Evolutionary conservation across 2,797 vertebrate species (phyloP).

Genomic region (Podargus strigoides): DNA sequence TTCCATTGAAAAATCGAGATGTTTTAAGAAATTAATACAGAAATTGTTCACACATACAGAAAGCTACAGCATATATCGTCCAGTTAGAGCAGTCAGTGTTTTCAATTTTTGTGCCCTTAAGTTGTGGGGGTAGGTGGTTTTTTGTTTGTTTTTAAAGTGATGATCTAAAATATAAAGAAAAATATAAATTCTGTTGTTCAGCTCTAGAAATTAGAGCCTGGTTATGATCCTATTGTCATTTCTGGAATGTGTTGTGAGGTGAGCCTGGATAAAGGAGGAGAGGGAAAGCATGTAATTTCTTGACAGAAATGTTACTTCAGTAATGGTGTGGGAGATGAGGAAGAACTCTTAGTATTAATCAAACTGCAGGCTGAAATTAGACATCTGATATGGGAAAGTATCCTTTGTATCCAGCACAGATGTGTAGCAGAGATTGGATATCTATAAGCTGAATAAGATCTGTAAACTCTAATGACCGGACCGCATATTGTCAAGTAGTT

Average conservation of each 20-base stretch:
- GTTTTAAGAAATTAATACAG: not conserved
- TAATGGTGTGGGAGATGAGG: not conserved
- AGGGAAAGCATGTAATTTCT: not conserved
- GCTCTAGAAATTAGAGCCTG: not conserved
- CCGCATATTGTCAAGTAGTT: not conserved
- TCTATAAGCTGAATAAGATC: not conserved
- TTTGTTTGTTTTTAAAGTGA: not conserved
- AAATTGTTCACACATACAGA: not conserved
- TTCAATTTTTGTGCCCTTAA: not conserved
- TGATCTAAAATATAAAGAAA: not conserved
- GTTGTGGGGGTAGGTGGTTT: not conserved
- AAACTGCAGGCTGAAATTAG: not conserved
- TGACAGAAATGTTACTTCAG: not conserved
- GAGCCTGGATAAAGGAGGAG: not conserved
- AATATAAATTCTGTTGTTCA: not conserved
- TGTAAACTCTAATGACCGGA: not conserved
- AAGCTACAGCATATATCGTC: not conserved
- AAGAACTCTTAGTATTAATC: not conserved
- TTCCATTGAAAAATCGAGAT: not conserved
- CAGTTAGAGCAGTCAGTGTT: not conserved
- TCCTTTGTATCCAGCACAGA: not conserved
- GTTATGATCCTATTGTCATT: not conserved
- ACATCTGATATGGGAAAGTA: not conserved
- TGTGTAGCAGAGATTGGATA: not conserved
- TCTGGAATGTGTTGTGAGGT: not conserved